Conservation (phyloP, 2,888 invertebrate species). For the Drosophila falleni region DNA sequence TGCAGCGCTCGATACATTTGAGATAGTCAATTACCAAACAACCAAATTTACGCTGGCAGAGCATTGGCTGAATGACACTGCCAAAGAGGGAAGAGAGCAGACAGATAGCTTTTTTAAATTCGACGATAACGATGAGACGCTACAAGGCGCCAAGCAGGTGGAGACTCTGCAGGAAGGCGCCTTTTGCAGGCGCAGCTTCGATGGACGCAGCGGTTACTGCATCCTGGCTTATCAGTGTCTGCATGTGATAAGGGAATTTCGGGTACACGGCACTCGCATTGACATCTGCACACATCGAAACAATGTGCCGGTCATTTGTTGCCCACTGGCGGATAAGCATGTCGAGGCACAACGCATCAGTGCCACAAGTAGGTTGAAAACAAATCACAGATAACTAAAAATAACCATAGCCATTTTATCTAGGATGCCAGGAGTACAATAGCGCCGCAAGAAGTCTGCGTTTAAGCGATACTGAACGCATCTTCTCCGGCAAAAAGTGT, state of each 20-base stretch:
- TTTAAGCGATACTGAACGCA: constrained; percentile 53
- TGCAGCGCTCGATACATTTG: constrained; percentile 49
- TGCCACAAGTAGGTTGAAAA: constrained; percentile 74
- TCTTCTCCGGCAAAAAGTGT: constrained; percentile 80
- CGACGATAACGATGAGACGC: constrained; percentile 34
- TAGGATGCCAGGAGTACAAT: constrained; percentile 87
- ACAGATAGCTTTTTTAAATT: constrained; percentile 57
- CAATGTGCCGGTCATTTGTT: constrained; percentile 85
- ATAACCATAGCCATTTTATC: not conserved
- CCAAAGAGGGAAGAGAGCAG: not conserved
- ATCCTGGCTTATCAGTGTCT: constrained; percentile 82
- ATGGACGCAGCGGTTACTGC: constrained; percentile 84
- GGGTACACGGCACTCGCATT: constrained; percentile 79
- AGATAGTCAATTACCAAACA: constrained; percentile 64
- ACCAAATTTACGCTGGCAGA: constrained; percentile 58
- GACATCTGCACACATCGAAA: constrained; percentile 80
- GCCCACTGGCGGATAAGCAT: constrained; percentile 81
- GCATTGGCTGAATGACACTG: constrained; percentile 41
- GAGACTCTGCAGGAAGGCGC: constrained; percentile 72
- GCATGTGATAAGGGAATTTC: constrained; percentile 82
- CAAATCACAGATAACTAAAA: not conserved
- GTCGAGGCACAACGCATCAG: constrained; percentile 78
- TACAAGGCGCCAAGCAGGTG: not conserved
- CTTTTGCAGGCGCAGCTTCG: constrained; percentile 83
- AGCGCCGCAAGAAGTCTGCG: constrained; percentile 76